phyloP scores from a whole-genome alignment of 2,113 vertebrate genomes.

The Sphyrna mokarran region DNA sequence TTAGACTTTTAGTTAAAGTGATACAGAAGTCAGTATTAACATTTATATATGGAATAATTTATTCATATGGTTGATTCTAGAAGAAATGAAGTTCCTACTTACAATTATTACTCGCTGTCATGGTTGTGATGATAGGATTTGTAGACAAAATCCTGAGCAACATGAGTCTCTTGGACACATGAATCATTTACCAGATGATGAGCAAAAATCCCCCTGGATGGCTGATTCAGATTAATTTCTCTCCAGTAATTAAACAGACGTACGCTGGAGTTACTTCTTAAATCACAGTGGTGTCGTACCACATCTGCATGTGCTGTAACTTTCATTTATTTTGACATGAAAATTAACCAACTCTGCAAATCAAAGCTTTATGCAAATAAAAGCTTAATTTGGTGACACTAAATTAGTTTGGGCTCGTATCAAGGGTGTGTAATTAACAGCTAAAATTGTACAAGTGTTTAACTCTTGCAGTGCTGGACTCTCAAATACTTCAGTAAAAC shows the following conservation, averaged over 20 bases:
- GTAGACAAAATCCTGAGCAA: background rate
- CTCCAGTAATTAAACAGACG: background rate
- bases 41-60: conserved; percentile 7
- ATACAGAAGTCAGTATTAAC: background rate
- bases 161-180: background rate
- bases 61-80: background rate
- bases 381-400: conserved; percentile 1
- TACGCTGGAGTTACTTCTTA: background rate
- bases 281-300: background rate
- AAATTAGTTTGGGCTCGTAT: conserved; percentile 11
- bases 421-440: background rate
- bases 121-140: background rate
- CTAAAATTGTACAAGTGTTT: background rate
- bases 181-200: conserved; percentile 34
- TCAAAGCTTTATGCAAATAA: conserved; percentile 33
- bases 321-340: conserved; percentile 32
- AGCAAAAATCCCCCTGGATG: background rate
- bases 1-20: background rate
- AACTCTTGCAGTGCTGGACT: background rate
- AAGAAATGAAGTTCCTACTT: background rate
- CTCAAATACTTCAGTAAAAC: background rate
- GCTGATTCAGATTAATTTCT: conserved; percentile 11
- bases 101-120: background rate
- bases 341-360: conserved; percentile 32
- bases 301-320: conserved; percentile 22